Percentiles rank a stretch among this genome's conserved stretches.
Evolutionary conservation across 2,113 vertebrate genomes (phyloP).

Genomic region (Macheiramphus alcinus): DNA sequence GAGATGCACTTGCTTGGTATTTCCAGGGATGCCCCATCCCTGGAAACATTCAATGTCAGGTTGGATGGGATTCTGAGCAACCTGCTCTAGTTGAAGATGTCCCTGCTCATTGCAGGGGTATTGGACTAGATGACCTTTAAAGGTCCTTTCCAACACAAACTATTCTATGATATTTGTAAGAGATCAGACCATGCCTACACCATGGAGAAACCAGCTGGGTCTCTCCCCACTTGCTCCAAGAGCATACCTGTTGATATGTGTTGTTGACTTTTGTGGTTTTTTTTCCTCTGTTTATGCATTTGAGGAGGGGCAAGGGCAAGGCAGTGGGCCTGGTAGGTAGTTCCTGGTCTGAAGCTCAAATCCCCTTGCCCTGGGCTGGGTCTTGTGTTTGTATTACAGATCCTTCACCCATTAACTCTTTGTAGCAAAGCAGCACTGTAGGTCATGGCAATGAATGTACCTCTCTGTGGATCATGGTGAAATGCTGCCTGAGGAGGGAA

Average conservation of each 20-base stretch:
- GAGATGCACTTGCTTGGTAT: background rate
- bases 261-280: background rate
- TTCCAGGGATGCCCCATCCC: background rate
- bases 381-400: background rate
- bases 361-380: background rate
- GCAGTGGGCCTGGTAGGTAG: background rate
- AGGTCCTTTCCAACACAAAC: background rate
- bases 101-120: fast-evolving
- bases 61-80: background rate
- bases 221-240: background rate
- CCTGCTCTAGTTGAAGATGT: background rate
- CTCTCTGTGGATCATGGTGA: background rate
- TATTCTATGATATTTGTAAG: background rate
- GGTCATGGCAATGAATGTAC: background rate
- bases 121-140: background rate
- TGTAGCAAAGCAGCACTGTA: background rate
- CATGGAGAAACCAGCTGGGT: background rate
- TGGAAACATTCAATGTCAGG: background rate
- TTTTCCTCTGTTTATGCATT: background rate
- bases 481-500: background rate
- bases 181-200: background rate
- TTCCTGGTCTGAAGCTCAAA: background rate
- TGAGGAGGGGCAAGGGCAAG: background rate
- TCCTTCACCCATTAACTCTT: background rate
- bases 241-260: fast-evolving